Base-by-base conservation (phyloP, 2,888 invertebrate species). In the Leptinotarsa rubiginosa region DNA sequence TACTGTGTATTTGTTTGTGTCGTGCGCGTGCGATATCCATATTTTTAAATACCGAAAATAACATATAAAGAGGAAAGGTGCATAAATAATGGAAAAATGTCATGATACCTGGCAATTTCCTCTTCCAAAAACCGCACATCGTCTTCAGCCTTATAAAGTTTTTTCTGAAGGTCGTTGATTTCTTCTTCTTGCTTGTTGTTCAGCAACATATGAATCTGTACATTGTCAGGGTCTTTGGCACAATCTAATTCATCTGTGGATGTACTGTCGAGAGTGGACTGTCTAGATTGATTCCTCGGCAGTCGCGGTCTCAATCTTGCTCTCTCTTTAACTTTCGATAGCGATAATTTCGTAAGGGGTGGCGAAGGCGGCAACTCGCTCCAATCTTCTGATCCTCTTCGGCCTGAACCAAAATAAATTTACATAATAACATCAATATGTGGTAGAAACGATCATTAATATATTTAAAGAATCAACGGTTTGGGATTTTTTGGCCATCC, bases 331-430 rank as follows among this genome's bases (percentile, higher is more conserved):
- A 94, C 93, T 78, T 92, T 88, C 15, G 91, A 90, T 18, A 93
- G 85, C 3, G 92, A 90, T 1, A 91, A 70, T 65, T 92, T 89
- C 56, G 90, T 91, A 2, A 91, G 84, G 2, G 93, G 93, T 1
- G 93, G 93, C 0, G 93, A 93, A 0, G 93, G 92, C 0, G 93
- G 93, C 25, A 93, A 88, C 7, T 92, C 95, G 41, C 94, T 94
- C 95, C 95, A 96, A 84, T 96, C 96, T 22, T 94, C 93, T 2
- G 87, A 87, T 79, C 94, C 95, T 81, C 95, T 94, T 65, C 95
- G 89, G 47, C 89, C 88, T 87, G 50, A 67, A 65, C 31, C 13
- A 59, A 68, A 65, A 70, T 64, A 67, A 70, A 50, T 62, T 59
- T 1, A 15, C 10, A 10, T 10, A 0, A 64, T 2, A 64, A 64